phyloP scores from a whole-genome alignment of 2,797 vertebrate species.

The Oceanodroma leucorhoa region DNA sequence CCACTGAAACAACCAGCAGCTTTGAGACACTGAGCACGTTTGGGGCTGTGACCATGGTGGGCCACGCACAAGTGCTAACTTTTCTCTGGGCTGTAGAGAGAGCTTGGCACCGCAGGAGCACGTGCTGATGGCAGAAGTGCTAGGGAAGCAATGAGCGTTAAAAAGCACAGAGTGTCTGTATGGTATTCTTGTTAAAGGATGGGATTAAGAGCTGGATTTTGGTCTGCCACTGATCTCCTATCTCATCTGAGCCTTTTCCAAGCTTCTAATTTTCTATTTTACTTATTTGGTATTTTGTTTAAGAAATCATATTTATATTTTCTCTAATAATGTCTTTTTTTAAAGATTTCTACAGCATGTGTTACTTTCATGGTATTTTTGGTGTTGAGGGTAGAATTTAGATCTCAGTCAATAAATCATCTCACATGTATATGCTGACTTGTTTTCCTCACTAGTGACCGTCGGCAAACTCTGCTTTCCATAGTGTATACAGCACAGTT shows the following conservation, averaged over 20 bases:
- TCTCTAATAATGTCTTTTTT: neutral
- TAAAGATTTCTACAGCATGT: neutral
- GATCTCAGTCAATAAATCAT: neutral
- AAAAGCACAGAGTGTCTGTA: neutral
- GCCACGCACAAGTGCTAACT: neutral
- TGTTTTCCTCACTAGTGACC: neutral
- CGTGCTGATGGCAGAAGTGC: neutral
- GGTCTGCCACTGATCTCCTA: rapidly evolving
- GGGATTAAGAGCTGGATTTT: neutral
- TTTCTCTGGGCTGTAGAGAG: neutral
- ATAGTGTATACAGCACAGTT: neutral
- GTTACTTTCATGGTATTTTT: neutral
- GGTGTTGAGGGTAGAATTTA: neutral
- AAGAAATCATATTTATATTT: neutral
- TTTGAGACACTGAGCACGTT: neutral
- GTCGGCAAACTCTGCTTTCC: neutral
- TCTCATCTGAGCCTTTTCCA: neutral
- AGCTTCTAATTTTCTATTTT: neutral
- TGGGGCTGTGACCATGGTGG: neutral
- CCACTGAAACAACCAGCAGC: neutral
- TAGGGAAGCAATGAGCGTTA: neutral
- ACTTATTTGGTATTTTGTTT: neutral
- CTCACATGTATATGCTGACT: neutral
- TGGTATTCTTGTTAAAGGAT: neutral
- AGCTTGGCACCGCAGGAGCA: neutral